Evolutionary conservation across 2,797 vertebrate genomes (phyloP), one percentile per base, ranked within the genome.

Genomic region (Bradypodion pumilum): DNA sequence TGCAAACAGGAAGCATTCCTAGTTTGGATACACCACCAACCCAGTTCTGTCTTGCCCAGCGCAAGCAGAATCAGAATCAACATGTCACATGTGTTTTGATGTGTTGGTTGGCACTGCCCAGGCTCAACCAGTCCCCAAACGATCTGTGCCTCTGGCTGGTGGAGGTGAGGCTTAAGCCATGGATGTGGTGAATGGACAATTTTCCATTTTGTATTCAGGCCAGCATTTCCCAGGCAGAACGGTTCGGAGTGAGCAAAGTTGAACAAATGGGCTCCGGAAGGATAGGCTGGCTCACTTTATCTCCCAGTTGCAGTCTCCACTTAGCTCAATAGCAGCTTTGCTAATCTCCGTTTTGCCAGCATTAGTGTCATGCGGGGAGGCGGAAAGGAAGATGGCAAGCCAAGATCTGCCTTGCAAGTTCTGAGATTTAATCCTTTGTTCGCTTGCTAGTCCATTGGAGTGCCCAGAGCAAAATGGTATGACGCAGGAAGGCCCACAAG

Each of bases 341-440:
- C 87, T 93, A 93, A 93, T 92, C 90, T 91, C 87, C 89, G 32
- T 84, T 92, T 91, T 81, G 79, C 65, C 85, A 81, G 92, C 78
- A 86, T 80, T 85, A 90, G 80, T 1, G 40, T 75, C 0, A 0
- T 86, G n/a, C 81, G 76, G 32, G 65, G 84, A 85, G 1, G 2
- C 63, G 85, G 56, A n/a, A 78, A 72, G 40, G 73, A 86, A 83
- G 88, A 89, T 0, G 83, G 85, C 82, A 88, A 68, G 69, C 72
- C 19, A 85, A 73, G 68, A 83, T 73, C 86, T 80, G 5, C 7
- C 83, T 68, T 76, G 87, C 85, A 86, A 85, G 63, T 85, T 84
- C 32, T 85, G 62, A 83, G 77, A 87, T 89, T 85, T 84, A 89
- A 89, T 88, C 83, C 85, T 76, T 49, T 2, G 0, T 16, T 44